Evolutionary conservation across 2,113 vertebrate genomes (phyloP).

Genomic region (Notiomystis cincta): DNA sequence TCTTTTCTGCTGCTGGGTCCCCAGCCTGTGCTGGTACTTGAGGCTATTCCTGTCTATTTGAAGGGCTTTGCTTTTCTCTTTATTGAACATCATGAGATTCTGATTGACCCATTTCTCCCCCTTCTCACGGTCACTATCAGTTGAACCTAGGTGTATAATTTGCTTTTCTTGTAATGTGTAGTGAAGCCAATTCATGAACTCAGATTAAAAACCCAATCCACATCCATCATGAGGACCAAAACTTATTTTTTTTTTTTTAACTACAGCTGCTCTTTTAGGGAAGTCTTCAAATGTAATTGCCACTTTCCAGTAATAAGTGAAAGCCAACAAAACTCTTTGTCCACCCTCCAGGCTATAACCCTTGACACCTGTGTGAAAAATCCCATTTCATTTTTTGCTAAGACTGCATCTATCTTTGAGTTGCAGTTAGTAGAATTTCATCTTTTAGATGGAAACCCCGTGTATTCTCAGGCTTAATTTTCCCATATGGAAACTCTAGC

Average conservation of each 20-base stretch:
- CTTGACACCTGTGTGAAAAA: neutral
- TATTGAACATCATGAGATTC: neutral
- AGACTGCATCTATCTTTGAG: neutral
- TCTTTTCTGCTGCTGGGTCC: neutral
- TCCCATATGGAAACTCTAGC: neutral
- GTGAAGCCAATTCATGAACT: neutral
- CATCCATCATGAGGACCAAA: neutral
- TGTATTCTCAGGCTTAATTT: neutral
- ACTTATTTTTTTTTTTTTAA: neutral
- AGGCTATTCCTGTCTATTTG: neutral
- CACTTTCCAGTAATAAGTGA: neutral
- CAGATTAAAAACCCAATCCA: neutral
- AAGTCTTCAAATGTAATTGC: neutral
- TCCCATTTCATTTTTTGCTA: neutral
- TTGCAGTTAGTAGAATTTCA: neutral
- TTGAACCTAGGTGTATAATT: neutral
- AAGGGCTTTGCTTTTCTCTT: neutral
- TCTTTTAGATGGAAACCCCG: neutral
- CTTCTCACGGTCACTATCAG: neutral
- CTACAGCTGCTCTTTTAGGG: neutral
- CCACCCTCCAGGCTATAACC: neutral
- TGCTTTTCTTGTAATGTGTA: neutral
- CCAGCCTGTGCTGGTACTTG: neutral
- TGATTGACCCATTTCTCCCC: neutral
- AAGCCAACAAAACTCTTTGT: neutral